These are phyloP conservation scores for Antedon mediterranea DNA, from an alignment of 53 echinoderm and acorn worm genomes.

Conservation along the genomic window DNA sequence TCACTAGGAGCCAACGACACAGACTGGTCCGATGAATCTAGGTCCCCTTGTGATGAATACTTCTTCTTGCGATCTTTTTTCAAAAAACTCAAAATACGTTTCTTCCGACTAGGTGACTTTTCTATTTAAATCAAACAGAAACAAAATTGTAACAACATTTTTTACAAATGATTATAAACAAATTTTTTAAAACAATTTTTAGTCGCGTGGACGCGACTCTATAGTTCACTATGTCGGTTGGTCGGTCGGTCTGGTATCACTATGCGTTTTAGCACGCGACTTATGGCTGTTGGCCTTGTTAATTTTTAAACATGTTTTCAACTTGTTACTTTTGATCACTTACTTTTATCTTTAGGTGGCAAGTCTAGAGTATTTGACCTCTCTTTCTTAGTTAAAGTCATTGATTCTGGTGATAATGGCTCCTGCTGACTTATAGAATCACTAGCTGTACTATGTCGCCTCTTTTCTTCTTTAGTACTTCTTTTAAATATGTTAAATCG, in stretches of 20 bases:
- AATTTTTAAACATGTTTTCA: too few relatives aligned
- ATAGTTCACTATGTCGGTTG: too few relatives aligned
- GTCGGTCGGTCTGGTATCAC: too few relatives aligned
- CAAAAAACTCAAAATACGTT: conserved; percentile 34
- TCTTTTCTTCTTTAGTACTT: conserved; percentile 40
- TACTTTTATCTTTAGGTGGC: conserved; percentile 18
- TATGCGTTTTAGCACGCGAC: too few relatives aligned
- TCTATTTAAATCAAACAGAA: conserved; percentile 7
- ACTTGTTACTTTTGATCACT: conserved; percentile 6
- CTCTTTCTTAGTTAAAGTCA: conserved; percentile 3
- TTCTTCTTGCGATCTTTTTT: conserved; percentile 28
- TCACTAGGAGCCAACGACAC: background rate
- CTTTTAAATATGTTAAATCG: conserved; percentile 44
- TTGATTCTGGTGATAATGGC: background rate
- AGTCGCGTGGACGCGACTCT: too few relatives aligned
- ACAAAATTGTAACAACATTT: too few relatives aligned
- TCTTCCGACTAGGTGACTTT: conserved; percentile 39
- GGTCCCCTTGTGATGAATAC: conserved; percentile 14
- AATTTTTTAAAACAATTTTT: too few relatives aligned
- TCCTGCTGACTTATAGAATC: background rate
- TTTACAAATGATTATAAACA: too few relatives aligned
- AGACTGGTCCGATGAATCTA: background rate
- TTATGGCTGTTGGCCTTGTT: too few relatives aligned
- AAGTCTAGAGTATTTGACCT: conserved; percentile 38
- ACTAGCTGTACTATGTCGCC: conserved; percentile 4